Percentiles rank a stretch among this genome's conserved stretches.
These are phyloP conservation scores for Liopterus haemorrhoidalis DNA, from an alignment of 2,888 invertebrate genomes.

Conservation along the genomic window DNA sequence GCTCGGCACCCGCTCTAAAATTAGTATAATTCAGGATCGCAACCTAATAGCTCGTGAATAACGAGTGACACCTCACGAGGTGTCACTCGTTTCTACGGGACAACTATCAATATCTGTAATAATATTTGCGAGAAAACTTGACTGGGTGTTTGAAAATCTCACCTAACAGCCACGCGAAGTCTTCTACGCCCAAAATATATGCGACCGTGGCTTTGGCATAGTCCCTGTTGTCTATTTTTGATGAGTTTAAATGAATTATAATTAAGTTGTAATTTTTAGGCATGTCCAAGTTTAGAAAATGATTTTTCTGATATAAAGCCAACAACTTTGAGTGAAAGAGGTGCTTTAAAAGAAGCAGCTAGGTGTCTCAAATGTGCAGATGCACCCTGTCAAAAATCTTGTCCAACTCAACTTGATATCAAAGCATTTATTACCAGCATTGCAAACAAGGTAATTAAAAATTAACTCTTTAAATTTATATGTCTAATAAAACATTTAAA, in stretches of 20 bases:
- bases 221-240: no score
- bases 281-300: conserved; percentile 65
- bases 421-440: conserved; percentile 97
- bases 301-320: conserved; percentile 97
- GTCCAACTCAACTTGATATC: conserved; percentile 95
- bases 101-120: no score
- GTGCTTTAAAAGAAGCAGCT: conserved; percentile 82
- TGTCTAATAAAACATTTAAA: neutral
- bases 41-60: no score
- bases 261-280: conserved; percentile 52
- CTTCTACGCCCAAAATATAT: no score
- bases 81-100: no score
- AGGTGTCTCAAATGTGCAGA: conserved; percentile 90
- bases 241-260: conserved; percentile 11
- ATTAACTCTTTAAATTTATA: neutral
- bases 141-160: no score
- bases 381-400: conserved; percentile 97
- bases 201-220: no score
- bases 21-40: no score
- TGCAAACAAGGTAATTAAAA: conserved; percentile 69
- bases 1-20: no score
- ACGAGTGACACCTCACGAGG: no score
- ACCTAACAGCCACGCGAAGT: no score
- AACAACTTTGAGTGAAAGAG: conserved; percentile 93
- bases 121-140: no score